Evolutionary conservation across 1,140 invertebrate species (phyloP).

Genomic region (Zeugodacus cucurbitae): DNA sequence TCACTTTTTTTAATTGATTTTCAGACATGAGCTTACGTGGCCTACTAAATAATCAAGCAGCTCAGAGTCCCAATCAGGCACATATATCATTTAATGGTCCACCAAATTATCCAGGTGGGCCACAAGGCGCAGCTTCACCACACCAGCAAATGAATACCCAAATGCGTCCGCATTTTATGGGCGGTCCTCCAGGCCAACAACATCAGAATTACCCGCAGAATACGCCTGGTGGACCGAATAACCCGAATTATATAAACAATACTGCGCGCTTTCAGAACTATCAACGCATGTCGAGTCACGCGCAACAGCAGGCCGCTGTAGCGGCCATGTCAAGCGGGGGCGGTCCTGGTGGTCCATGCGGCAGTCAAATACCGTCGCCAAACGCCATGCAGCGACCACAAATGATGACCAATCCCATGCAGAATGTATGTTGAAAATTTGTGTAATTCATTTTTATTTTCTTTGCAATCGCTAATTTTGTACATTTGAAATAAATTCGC

Average conservation of each 20-base stretch:
- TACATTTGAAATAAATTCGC: slow-evolving; percentile 32
- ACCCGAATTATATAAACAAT: slow-evolving; percentile 58
- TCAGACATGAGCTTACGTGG: slow-evolving; percentile 64
- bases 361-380: slow-evolving; percentile 58
- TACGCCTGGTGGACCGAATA: slow-evolving; percentile 60
- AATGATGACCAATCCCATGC: slow-evolving; percentile 64
- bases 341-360: slow-evolving; percentile 49
- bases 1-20: background rate
- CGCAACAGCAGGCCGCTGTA: slow-evolving; percentile 59
- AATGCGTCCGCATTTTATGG: slow-evolving; percentile 64
- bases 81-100: slow-evolving; percentile 62
- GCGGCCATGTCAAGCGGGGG: slow-evolving; percentile 56
- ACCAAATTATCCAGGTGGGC: slow-evolving; percentile 62
- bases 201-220: slow-evolving; percentile 62
- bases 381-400: slow-evolving; percentile 57
- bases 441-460: background rate
- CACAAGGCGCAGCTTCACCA: slow-evolving; percentile 60
- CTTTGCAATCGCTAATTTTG: background rate
- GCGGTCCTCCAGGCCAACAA: slow-evolving; percentile 50
- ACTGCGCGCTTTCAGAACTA: slow-evolving; percentile 61
- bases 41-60: slow-evolving; percentile 64
- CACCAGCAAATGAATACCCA: slow-evolving; percentile 61
- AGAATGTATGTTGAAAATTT: slow-evolving; percentile 55
- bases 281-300: slow-evolving; percentile 64
- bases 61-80: slow-evolving; percentile 60